phyloP scores from a whole-genome alignment of 37 sponge, comb jelly and placozoan species.

The Diacarnus erythraeanus region DNA sequence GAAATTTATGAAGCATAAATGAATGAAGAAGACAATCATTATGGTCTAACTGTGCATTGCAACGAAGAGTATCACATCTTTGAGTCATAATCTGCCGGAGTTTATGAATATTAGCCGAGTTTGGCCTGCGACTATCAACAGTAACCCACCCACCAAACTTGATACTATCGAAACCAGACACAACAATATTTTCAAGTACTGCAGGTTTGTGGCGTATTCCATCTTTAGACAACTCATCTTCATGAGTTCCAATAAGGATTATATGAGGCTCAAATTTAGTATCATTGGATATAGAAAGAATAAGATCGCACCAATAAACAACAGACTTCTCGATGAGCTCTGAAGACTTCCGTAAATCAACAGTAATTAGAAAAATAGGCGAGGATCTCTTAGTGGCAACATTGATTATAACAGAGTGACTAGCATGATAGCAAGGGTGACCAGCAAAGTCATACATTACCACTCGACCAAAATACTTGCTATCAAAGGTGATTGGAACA shows the following conservation, averaged over 20 bases:
- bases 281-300: neutral
- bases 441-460: constrained; percentile 40
- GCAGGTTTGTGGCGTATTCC: constrained; percentile 11
- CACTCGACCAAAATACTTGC: constrained; percentile 22
- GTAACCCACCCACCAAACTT: constrained; percentile 8
- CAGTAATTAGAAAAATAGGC: constrained; percentile 17
- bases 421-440: constrained; percentile 17
- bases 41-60: neutral
- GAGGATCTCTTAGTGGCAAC: neutral
- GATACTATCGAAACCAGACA: neutral
- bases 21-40: constrained; percentile 14
- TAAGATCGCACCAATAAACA: constrained; percentile 12
- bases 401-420: constrained; percentile 33
- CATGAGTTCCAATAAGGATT: constrained; percentile 28
- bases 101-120: constrained; percentile 6
- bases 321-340: constrained; percentile 1
- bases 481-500: constrained; percentile 7
- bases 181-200: constrained; percentile 7
- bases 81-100: constrained; percentile 17
- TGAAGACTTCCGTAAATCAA: constrained; percentile 9
- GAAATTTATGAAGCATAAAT: constrained; percentile 24
- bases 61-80: constrained; percentile 10
- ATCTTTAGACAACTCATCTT: constrained; percentile 28
- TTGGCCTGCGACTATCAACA: constrained; percentile 14
- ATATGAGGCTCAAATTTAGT: neutral